These are phyloP conservation scores for Acipenser transmontanus DNA, from an alignment of 2,797 vertebrate genomes.

Conservation along the genomic window DNA sequence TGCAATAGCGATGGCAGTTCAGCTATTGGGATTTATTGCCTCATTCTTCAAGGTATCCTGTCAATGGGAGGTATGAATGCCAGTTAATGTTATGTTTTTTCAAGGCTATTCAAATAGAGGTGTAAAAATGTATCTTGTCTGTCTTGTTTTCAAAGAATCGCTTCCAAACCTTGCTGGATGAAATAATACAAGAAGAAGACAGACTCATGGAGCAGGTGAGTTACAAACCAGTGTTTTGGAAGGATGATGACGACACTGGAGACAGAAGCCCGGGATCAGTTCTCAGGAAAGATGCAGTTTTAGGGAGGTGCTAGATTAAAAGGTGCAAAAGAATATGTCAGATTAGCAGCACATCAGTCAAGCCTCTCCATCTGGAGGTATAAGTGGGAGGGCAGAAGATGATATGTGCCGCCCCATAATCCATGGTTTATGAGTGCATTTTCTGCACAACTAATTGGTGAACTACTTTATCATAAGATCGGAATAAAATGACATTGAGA, in stretches of 20 bases:
- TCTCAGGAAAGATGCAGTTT: no score
- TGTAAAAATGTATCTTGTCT: neutral
- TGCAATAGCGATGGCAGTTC: no score
- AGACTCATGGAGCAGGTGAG: slow-evolving; percentile 88
- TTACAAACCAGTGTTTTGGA: neutral
- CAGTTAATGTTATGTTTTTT: neutral
- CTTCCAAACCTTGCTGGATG: slow-evolving; percentile 86
- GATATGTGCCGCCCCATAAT: no score
- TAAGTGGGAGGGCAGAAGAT: neutral
- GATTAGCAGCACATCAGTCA: neutral
- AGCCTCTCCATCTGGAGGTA: accelerated
- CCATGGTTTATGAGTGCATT: no score
- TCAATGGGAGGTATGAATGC: neutral
- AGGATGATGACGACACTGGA: accelerated
- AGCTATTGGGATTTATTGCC: neutral
- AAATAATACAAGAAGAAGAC: slow-evolving; percentile 92
- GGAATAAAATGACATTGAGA: no score
- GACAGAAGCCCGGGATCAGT: neutral
- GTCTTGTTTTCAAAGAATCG: slow-evolving; percentile 65
- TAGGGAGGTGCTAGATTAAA: no score
- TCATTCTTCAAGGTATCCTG: neutral
- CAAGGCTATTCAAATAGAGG: no score
- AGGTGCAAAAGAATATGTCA: neutral
- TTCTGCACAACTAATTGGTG: no score
- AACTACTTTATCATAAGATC: no score